Conservation (phyloP, 1,140 invertebrate genomes). For the Pseudomyrmex dendroicus region DNA sequence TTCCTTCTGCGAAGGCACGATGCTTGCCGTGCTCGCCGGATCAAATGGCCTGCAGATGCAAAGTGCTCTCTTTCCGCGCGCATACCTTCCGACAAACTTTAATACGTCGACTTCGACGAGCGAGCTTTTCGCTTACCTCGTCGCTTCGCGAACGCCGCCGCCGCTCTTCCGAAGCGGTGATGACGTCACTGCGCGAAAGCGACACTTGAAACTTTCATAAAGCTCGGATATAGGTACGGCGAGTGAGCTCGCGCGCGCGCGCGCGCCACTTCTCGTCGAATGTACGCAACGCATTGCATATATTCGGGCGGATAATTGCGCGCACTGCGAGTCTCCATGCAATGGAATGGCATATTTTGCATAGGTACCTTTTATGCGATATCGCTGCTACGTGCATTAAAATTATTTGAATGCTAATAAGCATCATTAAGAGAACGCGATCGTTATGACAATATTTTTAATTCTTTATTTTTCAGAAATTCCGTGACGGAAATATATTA, state of each 20-base stretch:
- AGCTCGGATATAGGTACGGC: not conserved
- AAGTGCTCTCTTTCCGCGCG: conserved; percentile 48
- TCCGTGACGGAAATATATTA: not conserved
- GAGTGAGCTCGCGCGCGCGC: not conserved
- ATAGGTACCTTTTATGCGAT: conserved; percentile 31
- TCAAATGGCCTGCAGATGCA: conserved; percentile 62
- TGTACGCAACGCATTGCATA: conserved; percentile 33
- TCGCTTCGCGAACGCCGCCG: not conserved
- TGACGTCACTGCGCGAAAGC: conserved; percentile 40
- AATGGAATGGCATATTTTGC: conserved; percentile 29
- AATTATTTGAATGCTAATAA: conserved; percentile 30
- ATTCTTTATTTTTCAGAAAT: not conserved
- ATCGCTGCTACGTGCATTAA: not conserved
- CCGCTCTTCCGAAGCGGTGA: not conserved
- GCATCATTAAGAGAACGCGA: not conserved
- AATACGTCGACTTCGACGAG: conserved; percentile 52
- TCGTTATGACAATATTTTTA: not conserved
- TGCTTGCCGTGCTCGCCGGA: conserved; percentile 33
- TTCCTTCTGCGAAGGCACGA: conserved; percentile 23
- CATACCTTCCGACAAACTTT: conserved; percentile 56
- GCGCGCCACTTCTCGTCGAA: conserved; percentile 17
- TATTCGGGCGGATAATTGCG: conserved; percentile 44
- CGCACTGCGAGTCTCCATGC: not conserved
- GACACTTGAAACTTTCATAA: conserved; percentile 57
- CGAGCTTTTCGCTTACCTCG: not conserved